A percentile compares a stretch with the other conserved stretches of the same genome.
Evolutionary conservation across 2,888 invertebrate species (phyloP).

Genomic region (Trissolcus brochymenae): DNA sequence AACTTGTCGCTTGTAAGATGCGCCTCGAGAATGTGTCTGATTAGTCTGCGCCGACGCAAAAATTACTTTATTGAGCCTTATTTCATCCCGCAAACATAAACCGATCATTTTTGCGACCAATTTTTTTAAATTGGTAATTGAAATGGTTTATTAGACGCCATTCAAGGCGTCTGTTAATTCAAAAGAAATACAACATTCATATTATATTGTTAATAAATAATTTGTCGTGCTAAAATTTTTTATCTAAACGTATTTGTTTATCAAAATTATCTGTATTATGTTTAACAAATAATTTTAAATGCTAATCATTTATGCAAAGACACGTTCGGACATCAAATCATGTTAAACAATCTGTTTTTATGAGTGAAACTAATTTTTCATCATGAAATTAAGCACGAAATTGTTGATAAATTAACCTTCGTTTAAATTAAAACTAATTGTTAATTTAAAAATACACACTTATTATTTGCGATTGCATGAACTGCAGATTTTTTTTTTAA

Average conservation of each 20-base stretch:
- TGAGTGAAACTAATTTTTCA: slow-evolving; percentile 37
- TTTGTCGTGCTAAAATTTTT: too few species aligned
- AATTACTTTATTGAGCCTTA: slow-evolving; percentile 16
- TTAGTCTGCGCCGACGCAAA: slow-evolving; percentile 16
- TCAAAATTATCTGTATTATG: slow-evolving; percentile 17
- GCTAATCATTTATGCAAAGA: slow-evolving; percentile 44
- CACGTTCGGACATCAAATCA: slow-evolving; percentile 35
- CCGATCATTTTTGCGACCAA: background rate
- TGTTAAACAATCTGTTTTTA: slow-evolving; percentile 45
- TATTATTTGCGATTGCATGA: background rate
- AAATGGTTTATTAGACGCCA: background rate
- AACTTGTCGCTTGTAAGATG: slow-evolving; percentile 31
- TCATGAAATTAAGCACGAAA: slow-evolving; percentile 21
- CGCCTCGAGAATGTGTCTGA: slow-evolving; percentile 34
- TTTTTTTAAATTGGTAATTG: background rate
- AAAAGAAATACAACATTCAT: too few species aligned
- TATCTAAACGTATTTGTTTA: too few species aligned
- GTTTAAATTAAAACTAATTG: background rate
- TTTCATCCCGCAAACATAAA: background rate
- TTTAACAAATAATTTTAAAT: slow-evolving; percentile 1
- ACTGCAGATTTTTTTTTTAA: background rate
- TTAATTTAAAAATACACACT: background rate
- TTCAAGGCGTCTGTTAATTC: too few species aligned
- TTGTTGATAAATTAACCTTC: slow-evolving; percentile 25
- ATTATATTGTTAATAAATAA: too few species aligned